Evolutionary conservation across 2,113 vertebrate species (phyloP).

Genomic region (Poeciliopsis occidentalis): DNA sequence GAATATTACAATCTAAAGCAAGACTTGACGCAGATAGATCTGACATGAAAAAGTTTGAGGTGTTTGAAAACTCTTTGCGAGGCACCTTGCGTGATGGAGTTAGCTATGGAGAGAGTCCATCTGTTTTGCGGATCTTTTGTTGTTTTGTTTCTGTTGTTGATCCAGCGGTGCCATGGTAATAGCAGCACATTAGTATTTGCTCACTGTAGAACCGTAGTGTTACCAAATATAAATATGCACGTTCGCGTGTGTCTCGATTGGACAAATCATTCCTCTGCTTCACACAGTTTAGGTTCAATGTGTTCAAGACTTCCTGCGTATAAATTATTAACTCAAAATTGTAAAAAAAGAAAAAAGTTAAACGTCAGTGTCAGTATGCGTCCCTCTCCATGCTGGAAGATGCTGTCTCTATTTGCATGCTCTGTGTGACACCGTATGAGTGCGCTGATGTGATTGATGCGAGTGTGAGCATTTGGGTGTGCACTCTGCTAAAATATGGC

Average conservation of each 20-base stretch:
- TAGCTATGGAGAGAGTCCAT: background rate
- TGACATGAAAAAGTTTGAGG: background rate
- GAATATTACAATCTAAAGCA: background rate
- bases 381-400: constrained; percentile 2
- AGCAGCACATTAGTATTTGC: constrained; percentile 68
- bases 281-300: constrained; percentile 12
- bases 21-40: background rate
- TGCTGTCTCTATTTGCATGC: constrained; percentile 4
- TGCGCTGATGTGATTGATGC: background rate
- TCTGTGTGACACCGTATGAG: background rate
- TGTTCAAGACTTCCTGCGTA: constrained; percentile 10
- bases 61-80: background rate
- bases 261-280: constrained; percentile 62
- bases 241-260: constrained; percentile 73
- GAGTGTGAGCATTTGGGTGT: constrained; percentile 17
- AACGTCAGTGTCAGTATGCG: constrained; percentile 22
- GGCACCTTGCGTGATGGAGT: background rate
- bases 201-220: constrained; percentile 66
- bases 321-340: constrained; percentile 26
- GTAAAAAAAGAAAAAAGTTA: constrained; percentile 24
- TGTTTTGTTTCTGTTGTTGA: constrained; percentile 43
- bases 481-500: constrained; percentile 26
- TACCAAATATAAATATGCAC: constrained; percentile 30
- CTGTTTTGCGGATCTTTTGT: constrained; percentile 18
- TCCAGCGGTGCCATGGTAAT: constrained; percentile 85